Evolutionary conservation across 2,113 vertebrate genomes (phyloP).

Genomic region (Cheilinus undulatus): DNA sequence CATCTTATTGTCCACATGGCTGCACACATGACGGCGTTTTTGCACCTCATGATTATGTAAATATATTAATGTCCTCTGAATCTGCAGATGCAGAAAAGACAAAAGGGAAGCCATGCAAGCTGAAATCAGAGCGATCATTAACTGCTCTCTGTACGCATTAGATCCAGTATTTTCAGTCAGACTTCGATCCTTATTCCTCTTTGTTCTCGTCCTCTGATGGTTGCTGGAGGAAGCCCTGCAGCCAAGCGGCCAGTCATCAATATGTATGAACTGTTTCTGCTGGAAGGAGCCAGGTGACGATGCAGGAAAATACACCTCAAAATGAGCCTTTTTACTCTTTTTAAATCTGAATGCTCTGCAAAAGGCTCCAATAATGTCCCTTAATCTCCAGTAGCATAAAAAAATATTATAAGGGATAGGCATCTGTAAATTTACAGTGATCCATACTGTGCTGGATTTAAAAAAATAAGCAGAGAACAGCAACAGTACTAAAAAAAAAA

Average conservation of each 20-base stretch:
- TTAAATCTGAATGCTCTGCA: no score
- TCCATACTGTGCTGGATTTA: not conserved
- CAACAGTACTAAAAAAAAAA: no score
- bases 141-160: constrained; percentile 10
- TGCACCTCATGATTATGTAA: constrained; percentile 34
- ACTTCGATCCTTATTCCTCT: not conserved
- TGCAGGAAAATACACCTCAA: constrained; percentile 23
- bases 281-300: constrained; percentile 43
- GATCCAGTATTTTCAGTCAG: constrained; percentile 1
- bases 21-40: not conserved
- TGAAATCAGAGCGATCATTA: constrained; percentile 1
- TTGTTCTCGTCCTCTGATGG: constrained; percentile 27
- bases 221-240: constrained; percentile 35
- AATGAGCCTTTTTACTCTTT: not conserved
- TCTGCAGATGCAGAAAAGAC: constrained; percentile 2
- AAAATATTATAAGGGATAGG: no score
- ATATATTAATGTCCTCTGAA: constrained; percentile 27
- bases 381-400: no score
- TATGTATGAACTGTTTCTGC: constrained; percentile 61
- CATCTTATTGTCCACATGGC: constrained; percentile 13
- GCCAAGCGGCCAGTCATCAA: constrained; percentile 61
- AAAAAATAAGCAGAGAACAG: no score
- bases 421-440: no score
- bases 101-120: not conserved
- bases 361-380: no score